Evolutionary conservation across 1,140 invertebrate species (phyloP).

Genomic region (Drosophila ambigua): DNA sequence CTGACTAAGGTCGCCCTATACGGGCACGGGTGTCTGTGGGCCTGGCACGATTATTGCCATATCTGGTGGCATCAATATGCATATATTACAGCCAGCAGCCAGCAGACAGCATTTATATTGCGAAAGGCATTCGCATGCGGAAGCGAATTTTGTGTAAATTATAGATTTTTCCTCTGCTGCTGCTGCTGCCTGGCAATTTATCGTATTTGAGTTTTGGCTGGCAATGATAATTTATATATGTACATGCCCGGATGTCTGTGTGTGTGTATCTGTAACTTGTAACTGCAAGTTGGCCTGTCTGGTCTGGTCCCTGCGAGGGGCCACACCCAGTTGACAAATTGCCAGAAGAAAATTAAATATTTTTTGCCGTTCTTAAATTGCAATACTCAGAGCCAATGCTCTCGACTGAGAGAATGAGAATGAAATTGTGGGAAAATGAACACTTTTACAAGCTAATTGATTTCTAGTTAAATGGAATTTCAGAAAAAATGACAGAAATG

Average conservation of each 20-base stretch:
- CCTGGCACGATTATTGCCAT: slow-evolving; percentile 48
- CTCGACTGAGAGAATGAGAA: background rate
- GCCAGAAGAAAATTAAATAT: slow-evolving; percentile 55
- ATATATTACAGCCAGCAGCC: slow-evolving; percentile 47
- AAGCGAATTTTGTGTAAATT: slow-evolving; percentile 81
- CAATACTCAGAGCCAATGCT: background rate
- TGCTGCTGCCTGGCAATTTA: slow-evolving; percentile 69
- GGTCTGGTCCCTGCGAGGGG: slow-evolving; percentile 14
- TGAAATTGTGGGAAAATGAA: background rate
- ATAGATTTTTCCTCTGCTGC: slow-evolving; percentile 61
- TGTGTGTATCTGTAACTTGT: background rate
- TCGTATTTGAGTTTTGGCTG: slow-evolving; percentile 75
- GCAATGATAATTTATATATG: slow-evolving; percentile 73
- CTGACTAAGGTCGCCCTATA: slow-evolving; percentile 36
- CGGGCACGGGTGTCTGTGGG: slow-evolving; percentile 21
- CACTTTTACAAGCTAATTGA: no score
- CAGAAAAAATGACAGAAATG: no score
- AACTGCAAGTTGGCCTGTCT: slow-evolving; percentile 5
- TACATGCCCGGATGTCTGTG: slow-evolving; percentile 1
- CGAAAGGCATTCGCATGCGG: slow-evolving; percentile 55
- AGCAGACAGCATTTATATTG: slow-evolving; percentile 52
- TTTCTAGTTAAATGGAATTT: no score
- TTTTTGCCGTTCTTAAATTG: slow-evolving; percentile 49
- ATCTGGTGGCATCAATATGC: slow-evolving; percentile 66
- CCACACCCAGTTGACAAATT: slow-evolving; percentile 77